Evolutionary conservation across 2,888 invertebrate species (phyloP).

Genomic region (Orthosia cruda): DNA sequence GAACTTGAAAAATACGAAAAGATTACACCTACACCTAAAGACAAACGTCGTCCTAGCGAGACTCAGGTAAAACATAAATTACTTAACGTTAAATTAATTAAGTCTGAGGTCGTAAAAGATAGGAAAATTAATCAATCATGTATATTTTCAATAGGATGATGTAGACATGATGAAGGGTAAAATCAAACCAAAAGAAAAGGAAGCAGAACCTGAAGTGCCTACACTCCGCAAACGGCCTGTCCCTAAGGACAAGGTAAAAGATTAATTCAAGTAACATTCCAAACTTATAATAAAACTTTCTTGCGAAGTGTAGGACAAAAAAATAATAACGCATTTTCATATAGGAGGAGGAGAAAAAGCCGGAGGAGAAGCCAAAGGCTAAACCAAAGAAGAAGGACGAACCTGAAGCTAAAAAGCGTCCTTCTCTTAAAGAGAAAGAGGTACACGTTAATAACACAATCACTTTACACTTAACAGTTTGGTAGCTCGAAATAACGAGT

Average conservation of each 20-base stretch:
- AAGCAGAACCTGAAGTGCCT: conserved; percentile 87
- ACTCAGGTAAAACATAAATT: conserved; percentile 80
- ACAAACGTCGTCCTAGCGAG: conserved; percentile 85
- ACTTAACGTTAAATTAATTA: background rate
- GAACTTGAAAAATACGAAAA: conserved; percentile 94
- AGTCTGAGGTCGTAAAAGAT: background rate
- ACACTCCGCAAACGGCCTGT: conserved; percentile 87
- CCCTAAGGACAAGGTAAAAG: conserved; percentile 87
- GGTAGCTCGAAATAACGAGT: conserved; percentile 66
- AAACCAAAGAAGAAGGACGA: conserved; percentile 86
- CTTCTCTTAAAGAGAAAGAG: conserved; percentile 89
- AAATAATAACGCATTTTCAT: conserved; percentile 53
- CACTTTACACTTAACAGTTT: conserved; percentile 71
- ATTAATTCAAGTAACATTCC: background rate
- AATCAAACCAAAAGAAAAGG: conserved; percentile 88
- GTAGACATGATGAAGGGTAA: conserved; percentile 88
- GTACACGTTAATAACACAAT: conserved; percentile 73
- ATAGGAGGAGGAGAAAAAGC: conserved; percentile 88
- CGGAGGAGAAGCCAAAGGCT: conserved; percentile 88
- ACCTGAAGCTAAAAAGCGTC: conserved; percentile 85
- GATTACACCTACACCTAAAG: conserved; percentile 85
- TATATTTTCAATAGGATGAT: conserved; percentile 83
- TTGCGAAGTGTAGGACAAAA: conserved; percentile 23
- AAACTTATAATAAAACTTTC: background rate
- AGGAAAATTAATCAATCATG: conserved; percentile 10